Evolutionary conservation across 2,888 invertebrate genomes (phyloP), one percentile per base, ranked within the genome.

Genomic region (Dynastes grantii): DNA sequence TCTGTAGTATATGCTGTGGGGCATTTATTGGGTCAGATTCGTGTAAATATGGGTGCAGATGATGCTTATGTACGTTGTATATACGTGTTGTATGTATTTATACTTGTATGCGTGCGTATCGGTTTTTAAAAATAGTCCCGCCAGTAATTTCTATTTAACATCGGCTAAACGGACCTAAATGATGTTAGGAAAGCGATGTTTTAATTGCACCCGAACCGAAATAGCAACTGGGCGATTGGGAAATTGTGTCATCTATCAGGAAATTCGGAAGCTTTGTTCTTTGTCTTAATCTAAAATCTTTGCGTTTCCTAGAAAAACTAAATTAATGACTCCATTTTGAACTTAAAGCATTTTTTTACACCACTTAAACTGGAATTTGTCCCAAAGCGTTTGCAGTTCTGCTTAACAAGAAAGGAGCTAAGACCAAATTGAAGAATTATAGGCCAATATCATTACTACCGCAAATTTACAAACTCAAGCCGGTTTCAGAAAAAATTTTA

Each of bases 61-160:
- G 55, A 55, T 55, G 27, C 22, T 22, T 16, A 27, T 22, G 22
- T 27, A 8, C 11, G 2, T 2, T 45, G 45, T 8, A 45, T 45
- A 11, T 8, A 8, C 8, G 45, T 45, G 11, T 45, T 11, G 45
- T 45, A 11, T 11, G 45, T 45, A 45, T 45, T 45, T 45, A 45
- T 8, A 8, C 11, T 45, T 1, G 45, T 45, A 11, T 45, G 45
- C 45, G 55, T 55, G 55, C 22, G 55, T 22, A 27, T 55, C 5
- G 55, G 22, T 55, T 55, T 55, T 55, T 55, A 55, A 55, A 55
- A 55, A 55, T 55, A 55, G 55, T 6, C 55, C 45, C n/a, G 22
- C 22, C 55, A 27, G 27, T 55, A 55, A 55, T 55, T 22, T 22
- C 22, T 55, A 22, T 55, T 55, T 22, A 55, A 16, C 53, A 16